Evolutionary conservation across 2,888 invertebrate species (phyloP).

Genomic region (Odontothrips loti): DNA sequence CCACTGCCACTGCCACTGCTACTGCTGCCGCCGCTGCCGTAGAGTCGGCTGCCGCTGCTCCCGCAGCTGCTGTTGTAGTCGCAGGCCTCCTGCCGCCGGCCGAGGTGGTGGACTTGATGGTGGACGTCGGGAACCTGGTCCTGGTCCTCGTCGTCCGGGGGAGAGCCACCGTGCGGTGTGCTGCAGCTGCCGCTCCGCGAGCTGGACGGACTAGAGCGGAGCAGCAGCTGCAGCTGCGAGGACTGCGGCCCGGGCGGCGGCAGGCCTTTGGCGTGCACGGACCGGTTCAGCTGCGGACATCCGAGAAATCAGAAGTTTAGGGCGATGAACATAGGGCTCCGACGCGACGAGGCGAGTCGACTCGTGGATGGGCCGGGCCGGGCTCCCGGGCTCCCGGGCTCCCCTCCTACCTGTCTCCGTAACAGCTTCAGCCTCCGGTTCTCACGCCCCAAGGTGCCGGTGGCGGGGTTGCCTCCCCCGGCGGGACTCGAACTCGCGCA

Average conservation of each 20-base stretch:
- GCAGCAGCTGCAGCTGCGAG: conserved; percentile 12
- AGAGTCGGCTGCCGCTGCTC: neutral
- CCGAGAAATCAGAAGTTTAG: too few species aligned
- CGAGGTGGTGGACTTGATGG: neutral
- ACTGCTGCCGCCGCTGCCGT: neutral
- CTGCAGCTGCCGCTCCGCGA: conserved; percentile 16
- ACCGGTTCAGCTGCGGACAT: neutral
- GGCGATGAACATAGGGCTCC: too few species aligned
- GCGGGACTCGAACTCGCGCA: neutral
- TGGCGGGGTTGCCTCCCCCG: neutral
- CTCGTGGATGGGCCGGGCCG: too few species aligned
- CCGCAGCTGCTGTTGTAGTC: conserved; percentile 8
- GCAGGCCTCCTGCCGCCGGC: neutral
- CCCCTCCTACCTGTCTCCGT: neutral
- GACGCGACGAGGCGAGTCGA: neutral
- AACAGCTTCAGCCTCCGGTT: conserved; percentile 18
- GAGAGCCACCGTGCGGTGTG: neutral
- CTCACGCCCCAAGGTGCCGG: neutral
- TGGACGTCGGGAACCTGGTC: neutral
- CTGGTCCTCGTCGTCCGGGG: neutral
- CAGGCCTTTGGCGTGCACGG: neutral
- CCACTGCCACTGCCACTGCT: neutral
- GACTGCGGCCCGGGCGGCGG: neutral
- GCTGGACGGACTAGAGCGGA: conserved; percentile 21
- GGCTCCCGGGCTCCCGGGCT: neutral